Evolutionary conservation across 2,113 vertebrate species (phyloP).

Genomic region (Ptyas mucosa): DNA sequence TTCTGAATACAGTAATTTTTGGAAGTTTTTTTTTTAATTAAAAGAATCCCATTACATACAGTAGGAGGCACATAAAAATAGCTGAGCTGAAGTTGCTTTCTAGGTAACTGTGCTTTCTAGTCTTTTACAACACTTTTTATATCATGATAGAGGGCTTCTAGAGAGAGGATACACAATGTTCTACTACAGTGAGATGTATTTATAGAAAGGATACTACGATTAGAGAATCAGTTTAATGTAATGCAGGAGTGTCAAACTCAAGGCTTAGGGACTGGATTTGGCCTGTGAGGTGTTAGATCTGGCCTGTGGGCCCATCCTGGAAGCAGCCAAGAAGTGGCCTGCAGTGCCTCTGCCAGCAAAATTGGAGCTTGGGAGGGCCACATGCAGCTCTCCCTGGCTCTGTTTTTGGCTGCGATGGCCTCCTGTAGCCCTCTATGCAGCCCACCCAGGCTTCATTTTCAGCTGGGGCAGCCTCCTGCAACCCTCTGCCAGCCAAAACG

Average conservation of each 20-base stretch:
- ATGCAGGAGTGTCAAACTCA: not conserved
- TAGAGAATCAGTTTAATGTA: not conserved
- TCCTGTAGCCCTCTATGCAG: too few relatives aligned
- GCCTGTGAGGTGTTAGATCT: too few relatives aligned
- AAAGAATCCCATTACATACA: not conserved
- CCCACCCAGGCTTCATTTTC: too few relatives aligned
- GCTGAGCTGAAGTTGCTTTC: not conserved
- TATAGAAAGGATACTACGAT: not conserved
- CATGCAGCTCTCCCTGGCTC: too few relatives aligned
- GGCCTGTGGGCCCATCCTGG: too few relatives aligned
- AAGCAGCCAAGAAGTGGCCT: too few relatives aligned
- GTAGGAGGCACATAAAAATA: not conserved
- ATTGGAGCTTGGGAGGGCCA: too few relatives aligned
- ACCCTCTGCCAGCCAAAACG: too few relatives aligned
- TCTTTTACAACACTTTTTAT: constrained; percentile 5
- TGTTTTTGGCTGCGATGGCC: too few relatives aligned
- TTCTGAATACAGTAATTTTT: not conserved
- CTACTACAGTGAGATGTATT: constrained; percentile 8
- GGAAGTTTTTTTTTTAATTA: not conserved
- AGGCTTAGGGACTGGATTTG: too few relatives aligned
- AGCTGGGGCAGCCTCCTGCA: too few relatives aligned
- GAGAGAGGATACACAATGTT: not conserved
- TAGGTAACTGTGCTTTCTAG: not conserved
- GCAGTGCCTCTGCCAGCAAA: too few relatives aligned
- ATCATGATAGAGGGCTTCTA: not conserved